Evolutionary conservation across 2,797 vertebrate species (phyloP).

Genomic region (Avahi laniger): DNA sequence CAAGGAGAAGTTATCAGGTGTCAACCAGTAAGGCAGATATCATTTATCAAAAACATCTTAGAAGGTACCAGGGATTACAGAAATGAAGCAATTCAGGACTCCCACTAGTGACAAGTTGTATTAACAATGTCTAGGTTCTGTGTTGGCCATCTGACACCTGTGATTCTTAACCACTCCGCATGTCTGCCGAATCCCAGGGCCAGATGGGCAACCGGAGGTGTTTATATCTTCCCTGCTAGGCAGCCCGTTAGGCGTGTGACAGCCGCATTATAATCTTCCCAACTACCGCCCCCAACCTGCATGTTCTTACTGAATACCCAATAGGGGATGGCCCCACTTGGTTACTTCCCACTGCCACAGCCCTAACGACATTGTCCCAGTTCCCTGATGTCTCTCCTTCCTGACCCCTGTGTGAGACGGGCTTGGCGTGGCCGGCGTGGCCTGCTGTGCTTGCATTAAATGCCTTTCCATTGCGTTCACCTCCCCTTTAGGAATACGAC

Average conservation of each 20-base stretch:
- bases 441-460: background rate
- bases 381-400: background rate
- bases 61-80: background rate
- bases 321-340: accelerated
- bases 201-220: accelerated
- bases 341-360: background rate
- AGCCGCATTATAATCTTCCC: background rate
- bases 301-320: background rate
- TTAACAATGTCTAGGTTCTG: background rate
- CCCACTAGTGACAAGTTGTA: too few relatives aligned
- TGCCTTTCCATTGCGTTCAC: too few relatives aligned
- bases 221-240: background rate
- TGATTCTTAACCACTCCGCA: too few relatives aligned
- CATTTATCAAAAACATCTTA: accelerated
- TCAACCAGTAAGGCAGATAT: accelerated
- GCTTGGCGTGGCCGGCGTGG: accelerated
- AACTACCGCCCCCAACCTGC: accelerated
- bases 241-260: background rate
- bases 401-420: background rate
- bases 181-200: background rate
- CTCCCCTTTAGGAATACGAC: background rate
- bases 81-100: accelerated
- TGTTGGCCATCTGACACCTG: background rate
- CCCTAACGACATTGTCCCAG: accelerated
- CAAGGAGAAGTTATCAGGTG: accelerated